phyloP scores from a whole-genome alignment of 1,140 invertebrate genomes.

The Meloidogyne floridensis region DNA sequence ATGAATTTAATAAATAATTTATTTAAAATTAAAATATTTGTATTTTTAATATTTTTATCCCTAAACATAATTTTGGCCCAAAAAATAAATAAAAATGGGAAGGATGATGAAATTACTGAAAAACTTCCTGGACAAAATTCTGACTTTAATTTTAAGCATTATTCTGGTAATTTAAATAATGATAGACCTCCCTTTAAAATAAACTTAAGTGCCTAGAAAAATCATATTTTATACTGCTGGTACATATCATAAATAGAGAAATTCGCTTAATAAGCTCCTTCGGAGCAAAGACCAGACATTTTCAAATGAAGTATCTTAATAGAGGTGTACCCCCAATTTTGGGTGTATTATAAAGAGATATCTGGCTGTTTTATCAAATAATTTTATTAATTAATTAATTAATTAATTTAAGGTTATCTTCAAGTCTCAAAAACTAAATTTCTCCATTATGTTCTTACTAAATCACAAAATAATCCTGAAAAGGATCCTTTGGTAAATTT shows the following conservation, averaged over 20 bases:
- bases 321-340: background rate
- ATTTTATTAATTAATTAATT: background rate
- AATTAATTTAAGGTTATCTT: conserved; percentile 52
- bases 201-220: no score
- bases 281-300: no score
- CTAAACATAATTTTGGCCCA: background rate
- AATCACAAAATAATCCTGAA: conserved; percentile 48
- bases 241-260: no score
- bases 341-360: background rate
- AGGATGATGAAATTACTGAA: background rate
- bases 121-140: background rate
- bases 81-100: background rate
- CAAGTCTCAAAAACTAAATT: conserved; percentile 61
- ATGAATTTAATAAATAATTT: no score
- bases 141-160: background rate
- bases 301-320: background rate
- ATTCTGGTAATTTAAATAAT: no score
- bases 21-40: no score
- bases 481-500: conserved; percentile 67
- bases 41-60: no score
- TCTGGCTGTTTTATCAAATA: no score
- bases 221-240: no score
- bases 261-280: background rate
- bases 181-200: no score
- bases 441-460: conserved; percentile 68